These are phyloP conservation scores for Enoplosus armatus DNA, from an alignment of 2,797 vertebrate species.

Conservation along the genomic window DNA sequence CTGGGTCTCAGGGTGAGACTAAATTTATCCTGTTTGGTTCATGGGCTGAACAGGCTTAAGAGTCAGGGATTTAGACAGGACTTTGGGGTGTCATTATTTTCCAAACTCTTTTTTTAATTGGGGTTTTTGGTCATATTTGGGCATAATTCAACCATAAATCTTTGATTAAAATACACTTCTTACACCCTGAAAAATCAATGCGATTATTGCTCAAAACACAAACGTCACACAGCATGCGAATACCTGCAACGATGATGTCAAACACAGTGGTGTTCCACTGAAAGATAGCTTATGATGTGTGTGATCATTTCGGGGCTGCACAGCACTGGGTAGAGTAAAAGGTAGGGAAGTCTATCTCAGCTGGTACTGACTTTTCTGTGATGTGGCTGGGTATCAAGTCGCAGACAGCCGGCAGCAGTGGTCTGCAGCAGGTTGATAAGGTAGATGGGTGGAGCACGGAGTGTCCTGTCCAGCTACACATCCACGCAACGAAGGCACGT, in stretches of 20 bases:
- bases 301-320: conserved; percentile 20
- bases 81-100: neutral
- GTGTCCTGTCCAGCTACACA: neutral
- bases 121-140: neutral
- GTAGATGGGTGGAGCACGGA: conserved; percentile 59
- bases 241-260: neutral
- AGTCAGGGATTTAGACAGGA: neutral
- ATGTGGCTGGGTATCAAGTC: conserved; percentile 44
- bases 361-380: conserved; percentile 11
- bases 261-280: neutral
- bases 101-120: neutral
- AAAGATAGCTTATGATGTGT: neutral
- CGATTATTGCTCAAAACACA: neutral
- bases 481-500: conserved; percentile 6
- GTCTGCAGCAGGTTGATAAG: conserved; percentile 73
- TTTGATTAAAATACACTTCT: neutral
- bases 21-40: neutral
- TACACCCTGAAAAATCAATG: neutral
- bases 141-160: neutral
- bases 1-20: neutral
- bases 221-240: neutral
- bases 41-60: neutral
- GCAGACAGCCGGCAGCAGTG: neutral
- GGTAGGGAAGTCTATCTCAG: conserved; percentile 34
- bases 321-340: conserved; percentile 6